Percentiles rank a stretch among this genome's conserved stretches.
phyloP scores from a whole-genome alignment of 2,888 invertebrate species.

The Himalopsyche kuldschensis region DNA sequence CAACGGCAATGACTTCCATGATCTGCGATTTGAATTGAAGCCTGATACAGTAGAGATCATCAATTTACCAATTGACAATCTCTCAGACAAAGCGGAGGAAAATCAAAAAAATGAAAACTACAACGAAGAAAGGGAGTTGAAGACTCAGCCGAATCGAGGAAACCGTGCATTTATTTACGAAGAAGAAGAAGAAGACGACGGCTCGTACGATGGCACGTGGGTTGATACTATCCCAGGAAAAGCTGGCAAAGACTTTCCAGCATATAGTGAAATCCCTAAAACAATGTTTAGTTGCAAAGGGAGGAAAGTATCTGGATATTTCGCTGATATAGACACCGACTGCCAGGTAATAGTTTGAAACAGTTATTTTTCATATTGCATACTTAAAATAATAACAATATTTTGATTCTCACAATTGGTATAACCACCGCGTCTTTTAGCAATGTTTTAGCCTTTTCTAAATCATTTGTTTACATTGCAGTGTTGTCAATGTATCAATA shows the following conservation, averaged over 20 bases:
- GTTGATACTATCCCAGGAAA: conserved; percentile 49
- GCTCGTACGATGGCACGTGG: conserved; percentile 41
- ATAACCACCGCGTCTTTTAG: too few species aligned
- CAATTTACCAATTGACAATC: background rate
- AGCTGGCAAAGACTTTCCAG: conserved; percentile 54
- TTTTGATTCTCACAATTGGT: too few species aligned
- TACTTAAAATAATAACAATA: background rate
- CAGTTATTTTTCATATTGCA: background rate
- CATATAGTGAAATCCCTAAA: conserved; percentile 47
- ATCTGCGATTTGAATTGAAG: conserved; percentile 12
- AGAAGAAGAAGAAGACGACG: conserved; percentile 26
- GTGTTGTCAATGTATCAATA: too few species aligned
- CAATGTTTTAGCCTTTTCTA: too few species aligned
- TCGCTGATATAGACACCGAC: conserved; percentile 52
- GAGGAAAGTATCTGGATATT: conserved; percentile 52
- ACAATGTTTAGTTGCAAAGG: conserved; percentile 52
- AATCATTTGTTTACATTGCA: too few species aligned
- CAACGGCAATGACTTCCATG: conserved; percentile 4
- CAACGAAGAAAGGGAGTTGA: background rate
- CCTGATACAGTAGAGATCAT: background rate
- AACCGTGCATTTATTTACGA: conserved; percentile 1
- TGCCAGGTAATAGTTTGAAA: conserved; percentile 49
- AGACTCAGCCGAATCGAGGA: background rate
- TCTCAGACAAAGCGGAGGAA: background rate
- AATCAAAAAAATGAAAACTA: background rate